A percentile compares a stretch with the other conserved stretches of the same genome.
These are phyloP conservation scores for Meloidogyne chitwoodi DNA, from an alignment of 1,140 invertebrate species.

Conservation along the genomic window DNA sequence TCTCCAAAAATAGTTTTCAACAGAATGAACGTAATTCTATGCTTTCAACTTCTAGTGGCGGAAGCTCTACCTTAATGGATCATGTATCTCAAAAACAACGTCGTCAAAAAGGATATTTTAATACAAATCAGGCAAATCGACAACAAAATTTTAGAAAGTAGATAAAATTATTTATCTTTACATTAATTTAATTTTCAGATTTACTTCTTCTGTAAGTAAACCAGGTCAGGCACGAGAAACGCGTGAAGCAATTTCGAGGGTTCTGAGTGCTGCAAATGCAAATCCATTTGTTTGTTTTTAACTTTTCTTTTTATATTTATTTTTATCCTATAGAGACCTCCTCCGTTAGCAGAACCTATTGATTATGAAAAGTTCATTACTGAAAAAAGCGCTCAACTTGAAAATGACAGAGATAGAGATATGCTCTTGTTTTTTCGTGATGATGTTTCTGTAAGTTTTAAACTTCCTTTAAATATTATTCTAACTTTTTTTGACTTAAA, in stretches of 20 bases:
- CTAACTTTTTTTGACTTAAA: too few species aligned
- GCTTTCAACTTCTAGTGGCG: constrained; percentile 20
- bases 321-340: constrained; percentile 26
- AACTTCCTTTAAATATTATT: background rate
- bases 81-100: constrained; percentile 15
- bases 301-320: background rate
- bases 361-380: constrained; percentile 45
- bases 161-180: background rate
- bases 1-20: background rate
- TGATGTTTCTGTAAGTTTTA: constrained; percentile 38
- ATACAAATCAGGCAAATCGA: background rate
- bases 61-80: constrained; percentile 29
- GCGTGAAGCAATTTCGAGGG: constrained; percentile 40
- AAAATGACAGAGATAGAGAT: constrained; percentile 38
- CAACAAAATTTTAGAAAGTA: constrained; percentile 35
- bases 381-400: constrained; percentile 43
- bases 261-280: constrained; percentile 26
- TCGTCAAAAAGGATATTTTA: background rate
- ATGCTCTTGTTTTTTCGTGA: constrained; percentile 42
- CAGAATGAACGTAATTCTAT: constrained; percentile 19
- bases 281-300: constrained; percentile 31
- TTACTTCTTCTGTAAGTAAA: constrained; percentile 40
- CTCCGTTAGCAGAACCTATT: constrained; percentile 34
- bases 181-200: constrained; percentile 30
- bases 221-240: constrained; percentile 41